These are phyloP conservation scores for Temnothorax ravouxi DNA, from an alignment of 2,888 invertebrate species.

Conservation along the genomic window DNA sequence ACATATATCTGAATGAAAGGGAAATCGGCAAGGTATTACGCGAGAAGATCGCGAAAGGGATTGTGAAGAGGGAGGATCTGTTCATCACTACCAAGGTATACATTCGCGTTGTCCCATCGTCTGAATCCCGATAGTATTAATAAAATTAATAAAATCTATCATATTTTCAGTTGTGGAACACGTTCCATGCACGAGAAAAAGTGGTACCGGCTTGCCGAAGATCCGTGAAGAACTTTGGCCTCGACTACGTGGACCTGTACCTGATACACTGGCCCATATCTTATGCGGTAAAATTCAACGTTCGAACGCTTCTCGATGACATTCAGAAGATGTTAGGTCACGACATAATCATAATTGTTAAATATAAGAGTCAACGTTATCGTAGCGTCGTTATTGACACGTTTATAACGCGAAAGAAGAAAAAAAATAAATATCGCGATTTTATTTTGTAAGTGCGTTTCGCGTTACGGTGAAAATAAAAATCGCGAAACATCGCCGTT, in stretches of 20 bases:
- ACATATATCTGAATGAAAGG: slow-evolving; percentile 85
- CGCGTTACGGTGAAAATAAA: background rate
- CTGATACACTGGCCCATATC: slow-evolving; percentile 97
- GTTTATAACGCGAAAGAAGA: background rate
- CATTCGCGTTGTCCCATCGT: background rate
- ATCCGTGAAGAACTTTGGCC: slow-evolving; percentile 85
- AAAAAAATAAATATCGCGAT: background rate
- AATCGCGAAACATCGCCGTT: background rate
- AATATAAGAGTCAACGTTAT: background rate
- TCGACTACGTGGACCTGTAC: slow-evolving; percentile 94
- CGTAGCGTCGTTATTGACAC: background rate
- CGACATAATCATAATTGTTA: background rate
- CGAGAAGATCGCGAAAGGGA: slow-evolving; percentile 85
- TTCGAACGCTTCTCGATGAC: background rate
- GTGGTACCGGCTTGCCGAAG: slow-evolving; percentile 76
- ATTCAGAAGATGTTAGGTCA: background rate
- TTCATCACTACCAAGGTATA: slow-evolving; percentile 85
- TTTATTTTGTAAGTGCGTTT: background rate
- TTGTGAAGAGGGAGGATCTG: slow-evolving; percentile 85
- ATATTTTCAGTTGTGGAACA: slow-evolving; percentile 87
- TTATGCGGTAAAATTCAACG: slow-evolving; percentile 81
- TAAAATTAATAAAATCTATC: slow-evolving; percentile 22
- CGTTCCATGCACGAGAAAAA: slow-evolving; percentile 87
- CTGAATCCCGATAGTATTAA: background rate
- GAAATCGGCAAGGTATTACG: slow-evolving; percentile 86